Evolutionary conservation across 2,888 invertebrate genomes (phyloP).

Genomic region (Rugalucina vietnamica): DNA sequence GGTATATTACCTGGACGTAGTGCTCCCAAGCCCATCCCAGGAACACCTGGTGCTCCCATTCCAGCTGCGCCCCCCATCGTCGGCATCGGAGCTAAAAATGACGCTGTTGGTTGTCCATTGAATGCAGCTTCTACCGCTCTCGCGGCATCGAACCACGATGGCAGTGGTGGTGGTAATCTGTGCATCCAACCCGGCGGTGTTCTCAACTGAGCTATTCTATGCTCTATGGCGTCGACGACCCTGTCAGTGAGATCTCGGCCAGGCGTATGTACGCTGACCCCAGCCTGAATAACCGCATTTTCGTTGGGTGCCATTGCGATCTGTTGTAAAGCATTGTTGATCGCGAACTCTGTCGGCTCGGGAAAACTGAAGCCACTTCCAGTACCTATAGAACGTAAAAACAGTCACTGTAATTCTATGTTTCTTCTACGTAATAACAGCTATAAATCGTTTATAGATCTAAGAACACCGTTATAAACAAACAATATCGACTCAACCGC

Average conservation of each 20-base stretch:
- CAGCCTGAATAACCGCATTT: conserved; percentile 32
- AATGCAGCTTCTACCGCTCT: conserved; percentile 39
- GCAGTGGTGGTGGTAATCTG: conserved; percentile 42
- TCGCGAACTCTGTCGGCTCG: conserved; percentile 40
- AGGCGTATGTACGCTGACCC: conserved; percentile 40
- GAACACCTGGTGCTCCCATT: too few species aligned
- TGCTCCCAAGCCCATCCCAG: too few species aligned
- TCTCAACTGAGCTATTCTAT: conserved; percentile 44
- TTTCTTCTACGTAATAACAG: too few species aligned
- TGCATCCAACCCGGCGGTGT: conserved; percentile 30
- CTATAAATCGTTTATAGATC: too few species aligned
- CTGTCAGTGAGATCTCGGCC: conserved; percentile 46
- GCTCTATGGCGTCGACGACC: conserved; percentile 46
- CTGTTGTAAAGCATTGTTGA: conserved; percentile 39
- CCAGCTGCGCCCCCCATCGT: too few species aligned
- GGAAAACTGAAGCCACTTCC: too few species aligned
- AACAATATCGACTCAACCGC: too few species aligned
- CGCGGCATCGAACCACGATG: conserved; percentile 43
- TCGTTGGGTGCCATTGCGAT: conserved; percentile 50
- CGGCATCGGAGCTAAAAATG: not conserved
- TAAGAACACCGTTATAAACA: too few species aligned
- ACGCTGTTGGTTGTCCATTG: conserved; percentile 36
- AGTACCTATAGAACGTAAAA: too few species aligned
- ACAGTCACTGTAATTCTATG: too few species aligned
- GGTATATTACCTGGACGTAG: too few species aligned